Evolutionary conservation across 2,113 vertebrate genomes (phyloP).

Genomic region (Rhinopomastus cyanomelas): DNA sequence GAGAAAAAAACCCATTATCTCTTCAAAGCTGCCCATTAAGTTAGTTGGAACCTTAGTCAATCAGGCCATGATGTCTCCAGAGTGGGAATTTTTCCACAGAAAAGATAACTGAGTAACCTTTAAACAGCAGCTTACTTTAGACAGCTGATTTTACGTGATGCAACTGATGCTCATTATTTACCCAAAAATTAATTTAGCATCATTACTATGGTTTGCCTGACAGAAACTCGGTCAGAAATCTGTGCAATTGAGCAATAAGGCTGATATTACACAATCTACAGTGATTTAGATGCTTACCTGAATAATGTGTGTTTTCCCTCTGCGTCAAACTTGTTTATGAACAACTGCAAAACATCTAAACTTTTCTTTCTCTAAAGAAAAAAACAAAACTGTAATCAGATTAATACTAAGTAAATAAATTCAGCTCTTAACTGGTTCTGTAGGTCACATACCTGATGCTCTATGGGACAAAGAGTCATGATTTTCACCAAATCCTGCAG

Average conservation of each 20-base stretch:
- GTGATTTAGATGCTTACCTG: conserved; percentile 75
- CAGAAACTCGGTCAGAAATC: background rate
- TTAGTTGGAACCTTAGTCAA: background rate
- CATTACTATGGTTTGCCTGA: background rate
- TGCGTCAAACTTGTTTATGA: conserved; percentile 86
- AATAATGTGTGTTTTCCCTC: conserved; percentile 92
- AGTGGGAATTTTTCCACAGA: background rate
- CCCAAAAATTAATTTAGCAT: background rate
- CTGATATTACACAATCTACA: background rate
- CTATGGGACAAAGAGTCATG: conserved; percentile 88
- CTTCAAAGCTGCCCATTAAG: background rate
- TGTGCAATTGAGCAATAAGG: background rate
- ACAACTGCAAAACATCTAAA: conserved; percentile 85
- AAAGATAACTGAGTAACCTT: background rate
- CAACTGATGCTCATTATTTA: background rate
- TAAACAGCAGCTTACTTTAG: background rate
- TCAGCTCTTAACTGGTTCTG: background rate
- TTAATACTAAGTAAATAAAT: background rate
- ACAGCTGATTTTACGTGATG: background rate
- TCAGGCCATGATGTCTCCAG: background rate
- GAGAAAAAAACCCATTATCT: background rate
- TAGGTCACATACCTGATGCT: conserved; percentile 80
- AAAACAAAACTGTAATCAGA: background rate
- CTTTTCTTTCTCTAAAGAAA: conserved; percentile 83
- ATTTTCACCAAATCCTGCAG: conserved; percentile 85